Conservation (phyloP, 2,113 vertebrate species). For the Catharus bicknelli region DNA sequence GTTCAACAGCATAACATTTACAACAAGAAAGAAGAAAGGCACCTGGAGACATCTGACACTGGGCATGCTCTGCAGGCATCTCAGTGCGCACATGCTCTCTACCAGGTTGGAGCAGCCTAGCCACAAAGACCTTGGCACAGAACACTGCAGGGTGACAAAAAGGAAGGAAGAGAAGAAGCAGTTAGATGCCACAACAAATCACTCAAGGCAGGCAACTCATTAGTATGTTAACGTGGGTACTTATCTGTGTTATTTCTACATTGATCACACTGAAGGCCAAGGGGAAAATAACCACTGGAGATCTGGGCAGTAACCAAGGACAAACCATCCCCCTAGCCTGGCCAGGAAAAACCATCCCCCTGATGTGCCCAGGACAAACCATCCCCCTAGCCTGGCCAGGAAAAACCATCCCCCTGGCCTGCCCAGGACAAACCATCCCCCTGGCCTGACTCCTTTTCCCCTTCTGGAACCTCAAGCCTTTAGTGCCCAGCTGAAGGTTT, state of each 20-base stretch:
- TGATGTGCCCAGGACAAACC: background rate
- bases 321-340: background rate
- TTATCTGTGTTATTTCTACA: conserved; percentile 48
- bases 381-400: background rate
- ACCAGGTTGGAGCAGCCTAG: conserved; percentile 99
- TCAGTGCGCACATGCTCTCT: conserved; percentile 99
- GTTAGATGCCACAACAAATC: conserved; percentile 86
- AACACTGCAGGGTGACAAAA: conserved; percentile 99
- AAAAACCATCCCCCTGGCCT: no score
- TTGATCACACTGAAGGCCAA: conserved; percentile 32
- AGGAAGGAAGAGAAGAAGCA: conserved; percentile 91
- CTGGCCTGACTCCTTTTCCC: background rate
- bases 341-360: no score
- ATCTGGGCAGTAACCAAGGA: background rate
- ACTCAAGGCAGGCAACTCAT: conserved; percentile 82
- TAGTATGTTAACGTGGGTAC: conserved; percentile 72
- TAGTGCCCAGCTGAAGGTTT: background rate
- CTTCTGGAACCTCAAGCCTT: background rate
- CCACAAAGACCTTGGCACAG: conserved; percentile 99
- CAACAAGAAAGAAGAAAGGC: conserved; percentile 92
- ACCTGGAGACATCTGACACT: conserved; percentile 99
- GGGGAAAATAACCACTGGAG: conserved; percentile 37
- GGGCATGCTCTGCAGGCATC: conserved; percentile 99
- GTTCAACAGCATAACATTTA: conserved; percentile 85
- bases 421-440: background rate